phyloP scores from a whole-genome alignment of 2,797 vertebrate genomes.

The Gymnoscopelus braueri region DNA sequence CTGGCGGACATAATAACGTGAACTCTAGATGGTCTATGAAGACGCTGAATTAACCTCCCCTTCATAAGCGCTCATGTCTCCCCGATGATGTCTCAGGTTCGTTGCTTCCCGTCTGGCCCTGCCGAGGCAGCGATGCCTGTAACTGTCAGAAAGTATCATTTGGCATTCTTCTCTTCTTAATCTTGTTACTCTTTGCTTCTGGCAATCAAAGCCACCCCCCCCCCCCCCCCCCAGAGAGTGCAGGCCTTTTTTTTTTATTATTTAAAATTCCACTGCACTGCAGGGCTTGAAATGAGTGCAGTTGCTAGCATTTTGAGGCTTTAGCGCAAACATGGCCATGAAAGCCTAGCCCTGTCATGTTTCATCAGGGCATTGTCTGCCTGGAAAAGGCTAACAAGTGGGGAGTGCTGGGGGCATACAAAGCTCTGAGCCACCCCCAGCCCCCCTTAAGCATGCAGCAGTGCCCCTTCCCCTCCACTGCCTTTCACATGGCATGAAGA shows the following conservation, averaged over 20 bases:
- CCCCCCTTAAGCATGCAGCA: constrained; percentile 42
- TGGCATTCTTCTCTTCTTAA: constrained; percentile 2
- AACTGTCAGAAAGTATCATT: too few species aligned
- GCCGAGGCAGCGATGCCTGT: too few species aligned
- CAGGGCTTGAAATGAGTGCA: constrained; percentile 69
- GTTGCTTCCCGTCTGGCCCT: too few species aligned
- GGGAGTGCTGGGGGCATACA: constrained; percentile 74
- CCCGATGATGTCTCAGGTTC: too few species aligned
- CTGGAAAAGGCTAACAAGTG: constrained; percentile 79
- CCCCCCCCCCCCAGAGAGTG: constrained; percentile 8
- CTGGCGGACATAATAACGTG: too few species aligned
- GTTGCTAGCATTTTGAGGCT: constrained; percentile 62
- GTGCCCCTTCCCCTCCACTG: constrained; percentile 55
- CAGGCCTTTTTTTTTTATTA: constrained; percentile 43
- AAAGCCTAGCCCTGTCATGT: constrained; percentile 81
- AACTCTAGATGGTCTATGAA: too few species aligned
- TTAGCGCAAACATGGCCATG: constrained; percentile 68
- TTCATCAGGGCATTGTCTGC: constrained; percentile 75
- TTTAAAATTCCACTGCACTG: constrained; percentile 68
- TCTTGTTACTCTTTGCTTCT: constrained; percentile 32
- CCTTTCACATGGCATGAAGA: constrained; percentile 75
- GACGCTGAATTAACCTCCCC: too few species aligned
- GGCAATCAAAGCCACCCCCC: constrained; percentile 51
- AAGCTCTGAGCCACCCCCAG: constrained; percentile 49
- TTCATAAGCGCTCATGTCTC: too few species aligned